A percentile compares a stretch with the other conserved stretches of the same genome.
Evolutionary conservation across 2,888 invertebrate species (phyloP).

Genomic region (Heteropelma amictum): DNA sequence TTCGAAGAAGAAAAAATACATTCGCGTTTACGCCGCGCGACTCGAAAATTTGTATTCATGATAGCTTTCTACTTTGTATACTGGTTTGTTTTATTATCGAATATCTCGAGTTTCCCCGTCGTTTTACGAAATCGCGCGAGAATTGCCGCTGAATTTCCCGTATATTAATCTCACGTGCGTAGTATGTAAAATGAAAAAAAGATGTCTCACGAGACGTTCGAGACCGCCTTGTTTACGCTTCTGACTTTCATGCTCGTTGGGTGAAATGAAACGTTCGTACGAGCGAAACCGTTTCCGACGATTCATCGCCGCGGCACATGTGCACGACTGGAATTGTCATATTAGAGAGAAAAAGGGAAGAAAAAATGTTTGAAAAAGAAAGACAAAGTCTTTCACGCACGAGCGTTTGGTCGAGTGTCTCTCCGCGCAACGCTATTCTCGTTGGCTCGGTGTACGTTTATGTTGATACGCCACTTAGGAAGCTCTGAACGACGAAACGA

Average conservation of each 20-base stretch:
- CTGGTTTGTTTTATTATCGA: neutral
- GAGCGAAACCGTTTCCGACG: constrained; percentile 43
- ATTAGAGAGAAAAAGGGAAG: neutral
- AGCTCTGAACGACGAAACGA: constrained; percentile 29
- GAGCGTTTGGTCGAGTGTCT: constrained; percentile 3
- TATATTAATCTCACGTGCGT: neutral
- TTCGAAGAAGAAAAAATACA: too few relatives aligned
- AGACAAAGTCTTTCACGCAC: constrained; percentile 27
- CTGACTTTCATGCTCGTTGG: constrained; percentile 52
- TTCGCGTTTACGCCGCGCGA: too few relatives aligned
- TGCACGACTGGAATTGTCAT: neutral
- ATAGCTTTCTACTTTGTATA: too few relatives aligned
- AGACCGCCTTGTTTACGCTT: constrained; percentile 47
- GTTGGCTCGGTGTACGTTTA: constrained; percentile 22
- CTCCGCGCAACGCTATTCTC: constrained; percentile 23
- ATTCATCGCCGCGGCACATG: neutral
- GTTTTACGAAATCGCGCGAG: neutral
- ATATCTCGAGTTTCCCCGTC: neutral
- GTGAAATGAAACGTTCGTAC: constrained; percentile 51
- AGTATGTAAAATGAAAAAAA: constrained; percentile 8
- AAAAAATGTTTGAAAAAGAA: constrained; percentile 9
- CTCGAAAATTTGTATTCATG: too few relatives aligned
- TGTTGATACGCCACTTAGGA: constrained; percentile 31
- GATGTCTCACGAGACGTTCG: constrained; percentile 2
- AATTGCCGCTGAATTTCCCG: neutral